These are phyloP conservation scores for Perithous albicinctus DNA, from an alignment of 2,888 invertebrate genomes.

Conservation along the genomic window DNA sequence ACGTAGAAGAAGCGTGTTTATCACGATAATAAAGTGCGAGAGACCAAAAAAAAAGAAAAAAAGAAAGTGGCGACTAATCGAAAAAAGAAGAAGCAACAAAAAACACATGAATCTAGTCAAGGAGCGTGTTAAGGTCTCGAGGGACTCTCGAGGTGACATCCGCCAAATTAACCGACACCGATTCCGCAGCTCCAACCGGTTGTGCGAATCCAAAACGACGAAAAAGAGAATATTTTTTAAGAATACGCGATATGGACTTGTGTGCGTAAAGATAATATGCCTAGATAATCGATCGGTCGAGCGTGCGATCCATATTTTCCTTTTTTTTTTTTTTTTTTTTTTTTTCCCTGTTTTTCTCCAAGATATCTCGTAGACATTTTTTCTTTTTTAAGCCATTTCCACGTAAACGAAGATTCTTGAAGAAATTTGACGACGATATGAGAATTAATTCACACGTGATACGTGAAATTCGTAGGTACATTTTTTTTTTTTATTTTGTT, in stretches of 20 bases:
- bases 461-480: background rate
- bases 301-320: background rate
- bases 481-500: background rate
- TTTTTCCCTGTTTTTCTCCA: too few relatives aligned
- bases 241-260: slow-evolving; percentile 17
- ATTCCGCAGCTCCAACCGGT: background rate
- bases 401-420: background rate
- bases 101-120: slow-evolving; percentile 80
- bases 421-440: background rate
- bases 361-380: slow-evolving; percentile 7
- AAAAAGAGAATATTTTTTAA: slow-evolving; percentile 67
- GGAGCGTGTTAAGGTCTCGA: slow-evolving; percentile 72
- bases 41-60: too few relatives aligned
- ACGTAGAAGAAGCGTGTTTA: background rate
- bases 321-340: background rate
- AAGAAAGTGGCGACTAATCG: slow-evolving; percentile 6
- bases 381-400: background rate
- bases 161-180: slow-evolving; percentile 39
- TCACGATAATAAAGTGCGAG: background rate
- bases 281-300: slow-evolving; percentile 20
- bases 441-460: slow-evolving; percentile 7
- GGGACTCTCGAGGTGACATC: slow-evolving; percentile 51
- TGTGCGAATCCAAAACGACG: slow-evolving; percentile 17
- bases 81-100: slow-evolving; percentile 21
- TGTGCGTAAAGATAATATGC: slow-evolving; percentile 9